Evolutionary conservation across 2,797 vertebrate species (phyloP).

Genomic region (Setipinna tenuifilis): DNA sequence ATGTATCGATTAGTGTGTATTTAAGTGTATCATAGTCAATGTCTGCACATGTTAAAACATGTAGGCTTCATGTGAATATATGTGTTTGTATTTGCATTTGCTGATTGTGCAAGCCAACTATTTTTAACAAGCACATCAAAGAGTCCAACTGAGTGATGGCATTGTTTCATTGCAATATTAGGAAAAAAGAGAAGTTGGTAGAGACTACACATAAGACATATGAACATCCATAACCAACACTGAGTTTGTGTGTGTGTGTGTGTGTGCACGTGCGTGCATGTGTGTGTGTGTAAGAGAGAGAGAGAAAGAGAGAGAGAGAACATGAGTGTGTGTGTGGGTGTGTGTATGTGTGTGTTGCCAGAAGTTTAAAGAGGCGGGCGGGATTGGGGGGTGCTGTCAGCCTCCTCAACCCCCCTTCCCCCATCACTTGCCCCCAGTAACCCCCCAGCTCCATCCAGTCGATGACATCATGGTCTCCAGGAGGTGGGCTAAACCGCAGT

Average conservation of each 20-base stretch:
- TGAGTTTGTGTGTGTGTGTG: not conserved
- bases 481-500: slow-evolving; percentile 50
- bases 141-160: not conserved
- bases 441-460: slow-evolving; percentile 23
- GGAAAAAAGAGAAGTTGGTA: not conserved
- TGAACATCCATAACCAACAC: not conserved
- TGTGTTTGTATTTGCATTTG: not conserved
- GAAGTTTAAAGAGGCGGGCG: too few species aligned
- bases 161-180: not conserved
- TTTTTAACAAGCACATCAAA: not conserved
- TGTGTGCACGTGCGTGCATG: not conserved
- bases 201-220: not conserved
- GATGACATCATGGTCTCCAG: slow-evolving; percentile 48
- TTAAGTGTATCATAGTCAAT: not conserved
- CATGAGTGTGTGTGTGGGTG: too few species aligned
- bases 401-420: too few species aligned
- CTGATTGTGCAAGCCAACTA: not conserved
- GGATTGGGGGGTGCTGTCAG: too few species aligned
- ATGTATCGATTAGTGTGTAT: not conserved
- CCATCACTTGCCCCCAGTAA: not conserved
- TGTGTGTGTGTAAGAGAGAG: not conserved
- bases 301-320: too few species aligned
- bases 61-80: not conserved
- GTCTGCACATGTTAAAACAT: not conserved
- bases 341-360: too few species aligned